A percentile compares a stretch with the other conserved stretches of the same genome.
phyloP scores from a whole-genome alignment of 2,797 vertebrate species.

The Acanthopagrus latus region DNA sequence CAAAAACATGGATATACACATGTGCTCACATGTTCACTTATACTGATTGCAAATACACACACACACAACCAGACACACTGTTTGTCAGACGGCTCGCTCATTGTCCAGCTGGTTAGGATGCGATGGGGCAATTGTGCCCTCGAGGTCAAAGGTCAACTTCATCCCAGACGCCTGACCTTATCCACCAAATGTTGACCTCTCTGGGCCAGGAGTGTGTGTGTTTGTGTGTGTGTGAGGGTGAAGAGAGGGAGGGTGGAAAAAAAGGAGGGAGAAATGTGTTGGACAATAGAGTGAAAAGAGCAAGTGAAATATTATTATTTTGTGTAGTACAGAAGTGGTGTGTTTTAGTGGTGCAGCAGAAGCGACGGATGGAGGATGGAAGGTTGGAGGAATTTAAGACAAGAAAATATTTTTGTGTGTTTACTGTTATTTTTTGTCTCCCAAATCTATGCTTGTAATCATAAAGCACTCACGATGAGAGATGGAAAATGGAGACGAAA shows the following conservation, averaged over 20 bases:
- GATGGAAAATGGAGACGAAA: neutral
- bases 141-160: constrained; percentile 82
- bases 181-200: constrained; percentile 75
- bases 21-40: neutral
- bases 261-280: constrained; percentile 17
- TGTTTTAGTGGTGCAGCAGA: neutral
- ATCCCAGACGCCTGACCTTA: constrained; percentile 85
- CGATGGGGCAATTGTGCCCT: constrained; percentile 66
- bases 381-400: neutral
- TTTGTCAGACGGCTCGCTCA: constrained; percentile 41
- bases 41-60: constrained; percentile 3
- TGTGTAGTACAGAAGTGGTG: constrained; percentile 2
- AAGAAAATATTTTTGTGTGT: neutral
- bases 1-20: constrained; percentile 16
- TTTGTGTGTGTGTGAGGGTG: constrained; percentile 21
- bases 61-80: constrained; percentile 1
- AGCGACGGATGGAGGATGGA: neutral
- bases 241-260: constrained; percentile 9
- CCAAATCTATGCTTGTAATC: neutral
- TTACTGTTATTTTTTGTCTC: neutral
- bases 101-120: constrained; percentile 83
- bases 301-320: constrained; percentile 19
- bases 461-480: neutral
- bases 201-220: constrained; percentile 42
- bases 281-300: constrained; percentile 28